These are phyloP conservation scores for Alligator sinensis DNA, from an alignment of 2,113 vertebrate species.

Conservation along the genomic window DNA sequence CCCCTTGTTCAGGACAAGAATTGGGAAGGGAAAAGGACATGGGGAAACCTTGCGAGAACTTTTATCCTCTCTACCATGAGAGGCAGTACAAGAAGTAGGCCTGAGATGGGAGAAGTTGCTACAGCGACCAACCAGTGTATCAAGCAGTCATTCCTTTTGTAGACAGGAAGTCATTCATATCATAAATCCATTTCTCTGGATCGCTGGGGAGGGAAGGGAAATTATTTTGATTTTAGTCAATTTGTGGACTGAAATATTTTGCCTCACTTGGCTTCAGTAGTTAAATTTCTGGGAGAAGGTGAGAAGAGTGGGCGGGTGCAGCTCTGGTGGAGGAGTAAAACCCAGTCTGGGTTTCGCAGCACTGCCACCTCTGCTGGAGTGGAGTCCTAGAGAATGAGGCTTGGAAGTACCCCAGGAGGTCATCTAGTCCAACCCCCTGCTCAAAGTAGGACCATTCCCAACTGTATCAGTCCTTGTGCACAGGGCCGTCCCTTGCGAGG, in stretches of 20 bases:
- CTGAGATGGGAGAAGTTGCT: background rate
- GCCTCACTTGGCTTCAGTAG: background rate
- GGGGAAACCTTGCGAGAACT: background rate
- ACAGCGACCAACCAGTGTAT: background rate
- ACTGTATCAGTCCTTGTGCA: no score
- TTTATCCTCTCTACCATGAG: background rate
- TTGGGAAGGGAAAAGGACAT: background rate
- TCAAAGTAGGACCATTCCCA: no score
- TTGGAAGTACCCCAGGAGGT: no score
- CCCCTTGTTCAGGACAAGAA: background rate
- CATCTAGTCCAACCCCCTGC: no score
- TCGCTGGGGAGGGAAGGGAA: background rate
- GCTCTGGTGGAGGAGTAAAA: background rate
- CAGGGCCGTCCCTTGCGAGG: no score
- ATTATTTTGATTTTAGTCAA: background rate
- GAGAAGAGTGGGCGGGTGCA: background rate
- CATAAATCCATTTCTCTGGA: background rate
- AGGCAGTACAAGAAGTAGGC: background rate
- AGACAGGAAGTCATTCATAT: accelerated
- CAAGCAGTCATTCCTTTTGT: background rate
- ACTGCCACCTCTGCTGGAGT: background rate
- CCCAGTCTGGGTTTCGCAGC: background rate
- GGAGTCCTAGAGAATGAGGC: background rate
- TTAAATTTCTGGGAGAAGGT: background rate
- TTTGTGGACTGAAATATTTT: background rate